These are phyloP conservation scores for Riparia riparia DNA, from an alignment of 2,113 vertebrate genomes.

Conservation along the genomic window DNA sequence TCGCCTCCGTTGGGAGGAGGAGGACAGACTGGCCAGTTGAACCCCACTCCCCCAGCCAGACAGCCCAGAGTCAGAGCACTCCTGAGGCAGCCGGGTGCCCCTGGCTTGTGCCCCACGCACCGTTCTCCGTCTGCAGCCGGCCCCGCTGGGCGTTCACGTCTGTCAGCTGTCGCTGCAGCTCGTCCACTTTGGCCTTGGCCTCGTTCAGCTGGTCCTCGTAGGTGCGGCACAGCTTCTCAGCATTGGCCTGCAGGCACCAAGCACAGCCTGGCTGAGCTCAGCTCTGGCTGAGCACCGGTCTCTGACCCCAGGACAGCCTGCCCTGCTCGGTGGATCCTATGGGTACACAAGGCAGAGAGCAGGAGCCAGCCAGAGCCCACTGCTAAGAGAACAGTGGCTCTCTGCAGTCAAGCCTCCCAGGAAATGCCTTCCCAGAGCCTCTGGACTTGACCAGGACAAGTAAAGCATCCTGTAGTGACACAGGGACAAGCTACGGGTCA, in stretches of 20 bases:
- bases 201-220: slow-evolving; percentile 92
- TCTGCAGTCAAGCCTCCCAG: neutral
- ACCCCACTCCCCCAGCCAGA: accelerated
- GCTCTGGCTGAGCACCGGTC: accelerated
- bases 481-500: accelerated
- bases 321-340: neutral
- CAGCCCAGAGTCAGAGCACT: neutral
- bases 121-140: slow-evolving; percentile 86
- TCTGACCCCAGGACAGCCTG: neutral
- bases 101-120: slow-evolving; percentile 54
- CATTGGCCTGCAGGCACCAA: slow-evolving; percentile 74
- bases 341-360: neutral
- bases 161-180: slow-evolving; percentile 87
- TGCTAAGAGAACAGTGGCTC: neutral
- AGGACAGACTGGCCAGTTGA: neutral
- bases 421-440: neutral
- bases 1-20: neutral
- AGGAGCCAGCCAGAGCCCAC: neutral
- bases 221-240: slow-evolving; percentile 89
- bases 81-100: accelerated
- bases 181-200: slow-evolving; percentile 87
- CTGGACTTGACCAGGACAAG: neutral
- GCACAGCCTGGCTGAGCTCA: neutral
- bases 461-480: neutral
- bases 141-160: slow-evolving; percentile 82